phyloP scores from a whole-genome alignment of 2,888 invertebrate genomes.

The Hanleya hanleyi region DNA sequence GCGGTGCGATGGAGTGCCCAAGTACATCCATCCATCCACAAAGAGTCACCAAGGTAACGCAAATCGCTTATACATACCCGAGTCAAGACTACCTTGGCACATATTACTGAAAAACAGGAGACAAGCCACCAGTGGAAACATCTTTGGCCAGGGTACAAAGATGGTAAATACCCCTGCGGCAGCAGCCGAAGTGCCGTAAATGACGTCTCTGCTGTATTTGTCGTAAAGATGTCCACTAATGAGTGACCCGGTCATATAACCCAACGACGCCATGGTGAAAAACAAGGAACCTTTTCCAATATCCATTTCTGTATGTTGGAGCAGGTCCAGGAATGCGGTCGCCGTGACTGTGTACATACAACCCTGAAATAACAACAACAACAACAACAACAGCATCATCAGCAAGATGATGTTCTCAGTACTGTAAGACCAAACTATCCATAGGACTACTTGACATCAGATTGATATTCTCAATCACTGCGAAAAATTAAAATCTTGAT shows the following conservation, averaged over 20 bases:
- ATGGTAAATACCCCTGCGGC: neutral
- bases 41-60: too few species aligned
- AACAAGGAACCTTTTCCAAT: neutral
- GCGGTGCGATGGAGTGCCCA: too few species aligned
- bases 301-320: neutral
- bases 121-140: neutral
- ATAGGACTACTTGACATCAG: too few species aligned
- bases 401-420: too few species aligned
- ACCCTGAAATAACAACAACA: too few species aligned
- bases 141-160: neutral
- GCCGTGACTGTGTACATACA: neutral
- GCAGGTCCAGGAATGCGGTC: neutral
- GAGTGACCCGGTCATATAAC: neutral
- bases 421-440: too few species aligned
- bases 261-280: neutral
- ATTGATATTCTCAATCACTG: too few species aligned
- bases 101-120: neutral
- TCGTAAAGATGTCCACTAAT: neutral
- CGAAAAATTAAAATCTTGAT: too few species aligned
- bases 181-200: neutral
- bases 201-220: neutral
- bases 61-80: neutral
- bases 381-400: too few species aligned
- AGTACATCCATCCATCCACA: too few species aligned
- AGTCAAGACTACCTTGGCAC: neutral